Percentiles rank a stretch among this genome's conserved stretches.
These are phyloP conservation scores for Drosophila imparisetae DNA, from an alignment of 2,888 invertebrate species.

Conservation along the genomic window DNA sequence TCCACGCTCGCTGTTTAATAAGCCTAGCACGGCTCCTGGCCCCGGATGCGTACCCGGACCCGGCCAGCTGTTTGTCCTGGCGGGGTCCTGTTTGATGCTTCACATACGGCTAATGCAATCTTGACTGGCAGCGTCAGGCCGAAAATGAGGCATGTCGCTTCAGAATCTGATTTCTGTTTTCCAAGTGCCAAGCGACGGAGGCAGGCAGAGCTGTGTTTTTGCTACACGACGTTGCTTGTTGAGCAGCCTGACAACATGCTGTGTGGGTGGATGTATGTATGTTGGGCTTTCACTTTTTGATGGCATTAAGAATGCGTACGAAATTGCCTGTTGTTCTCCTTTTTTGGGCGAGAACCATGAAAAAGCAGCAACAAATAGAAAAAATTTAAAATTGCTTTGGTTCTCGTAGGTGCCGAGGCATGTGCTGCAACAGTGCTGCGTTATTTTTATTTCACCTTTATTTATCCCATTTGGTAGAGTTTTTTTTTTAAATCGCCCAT, in stretches of 20 bases:
- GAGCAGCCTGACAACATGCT: slow-evolving; percentile 42
- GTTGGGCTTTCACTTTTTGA: slow-evolving; percentile 20
- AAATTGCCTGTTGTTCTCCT: slow-evolving; percentile 19
- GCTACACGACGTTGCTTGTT: slow-evolving; percentile 49
- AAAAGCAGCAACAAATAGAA: not conserved
- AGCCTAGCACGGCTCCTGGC: slow-evolving; percentile 47
- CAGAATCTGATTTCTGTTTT: slow-evolving; percentile 75
- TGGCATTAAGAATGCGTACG: slow-evolving; percentile 41
- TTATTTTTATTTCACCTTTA: not conserved
- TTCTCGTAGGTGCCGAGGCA: not conserved
- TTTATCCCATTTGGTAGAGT: not conserved
- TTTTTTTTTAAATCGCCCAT: not conserved
- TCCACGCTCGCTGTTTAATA: slow-evolving; percentile 56
- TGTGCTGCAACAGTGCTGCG: not conserved
- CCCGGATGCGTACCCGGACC: not conserved
- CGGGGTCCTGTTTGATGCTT: slow-evolving; percentile 34
- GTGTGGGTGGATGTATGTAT: not conserved
- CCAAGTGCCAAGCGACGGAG: slow-evolving; percentile 15
- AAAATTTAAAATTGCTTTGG: slow-evolving; percentile 4
- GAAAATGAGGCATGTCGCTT: slow-evolving; percentile 79
- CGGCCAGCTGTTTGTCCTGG: slow-evolving; percentile 11
- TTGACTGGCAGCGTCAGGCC: slow-evolving; percentile 71
- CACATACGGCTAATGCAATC: slow-evolving; percentile 72
- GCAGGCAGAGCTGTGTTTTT: not conserved
- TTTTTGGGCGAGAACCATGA: not conserved